Evolutionary conservation across 2,888 invertebrate species (phyloP).

Genomic region (Campaea margaritaria): DNA sequence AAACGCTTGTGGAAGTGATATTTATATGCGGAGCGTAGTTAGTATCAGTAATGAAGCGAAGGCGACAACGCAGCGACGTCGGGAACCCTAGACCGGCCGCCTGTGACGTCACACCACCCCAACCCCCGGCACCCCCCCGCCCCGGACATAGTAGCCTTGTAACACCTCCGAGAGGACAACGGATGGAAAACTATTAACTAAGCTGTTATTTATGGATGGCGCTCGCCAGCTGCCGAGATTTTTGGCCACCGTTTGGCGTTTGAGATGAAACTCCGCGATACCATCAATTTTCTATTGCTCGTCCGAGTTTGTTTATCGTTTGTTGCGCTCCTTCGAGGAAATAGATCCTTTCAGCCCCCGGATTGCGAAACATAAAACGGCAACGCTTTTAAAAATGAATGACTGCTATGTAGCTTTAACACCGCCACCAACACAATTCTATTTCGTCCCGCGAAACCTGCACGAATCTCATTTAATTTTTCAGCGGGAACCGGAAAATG

Average conservation of each 20-base stretch:
- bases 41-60: constrained; percentile 37
- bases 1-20: constrained; percentile 8
- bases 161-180: constrained; percentile 36
- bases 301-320: constrained; percentile 14
- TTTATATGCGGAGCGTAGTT: constrained; percentile 15
- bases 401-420: constrained; percentile 22
- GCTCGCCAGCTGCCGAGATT: constrained; percentile 34
- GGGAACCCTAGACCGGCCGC: constrained; percentile 29
- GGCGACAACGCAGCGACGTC: constrained; percentile 25
- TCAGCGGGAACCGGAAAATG: constrained; percentile 24
- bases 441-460: constrained; percentile 9
- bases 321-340: constrained; percentile 10
- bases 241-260: constrained; percentile 24
- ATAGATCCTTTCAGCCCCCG: constrained; percentile 14
- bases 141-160: constrained; percentile 25
- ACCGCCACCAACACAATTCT: constrained; percentile 11
- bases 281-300: constrained; percentile 20
- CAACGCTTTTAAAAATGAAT: constrained; percentile 22
- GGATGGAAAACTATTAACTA: constrained; percentile 41
- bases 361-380: constrained; percentile 24
- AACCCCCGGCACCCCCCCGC: constrained; percentile 4
- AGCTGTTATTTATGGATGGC: constrained; percentile 40
- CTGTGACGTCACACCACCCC: constrained; percentile 34
- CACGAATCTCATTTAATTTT: constrained; percentile 21
- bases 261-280: constrained; percentile 21